Evolutionary conservation across 1,140 invertebrate genomes (phyloP), one percentile per base, ranked within the genome.

Genomic region (Littorina saxatilis): DNA sequence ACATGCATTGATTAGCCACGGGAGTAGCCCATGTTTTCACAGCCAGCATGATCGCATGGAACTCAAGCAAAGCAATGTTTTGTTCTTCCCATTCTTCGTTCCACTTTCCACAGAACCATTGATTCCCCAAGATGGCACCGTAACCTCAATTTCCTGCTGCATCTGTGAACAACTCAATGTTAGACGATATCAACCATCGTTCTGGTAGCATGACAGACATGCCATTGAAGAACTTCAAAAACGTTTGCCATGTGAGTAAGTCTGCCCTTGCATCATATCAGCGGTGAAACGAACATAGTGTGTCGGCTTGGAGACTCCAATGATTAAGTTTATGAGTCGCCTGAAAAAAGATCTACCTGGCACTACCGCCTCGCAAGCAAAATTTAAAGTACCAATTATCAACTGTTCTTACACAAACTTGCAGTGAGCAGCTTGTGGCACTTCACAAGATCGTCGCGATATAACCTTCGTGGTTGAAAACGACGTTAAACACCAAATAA

Each of bases 21-120:
- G 27, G 17, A 27, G 5, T 7, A 17, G n/a, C 78, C 84, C 78
- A 85, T n/a, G 73, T 5, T 35, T 81, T 66, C 20, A 85, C 17
- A 52, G 81, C 78, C 43, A 81, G 39, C n/a, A n/a, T 55, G 27
- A 82, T 82, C 4, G 79, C 77, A 32, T 78, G 77, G 1, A 79
- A 35, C 58, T 81, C 82, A 32, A 77, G 58, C 13, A 79, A 17
- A 35, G 40, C 55, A 32, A 83, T 83, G 23, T 83, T 35, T 37
- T 68, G 37, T 1, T 63, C 29, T 15, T 1, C 50, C 4, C 66
- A 35, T 13, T 1, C 1, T 1, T n/a, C 0, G 15, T 52, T 7
- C 81, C 82, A 83, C 1, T 20, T 17, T 3, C 52, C 29, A 37
- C 39, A 52, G 76, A 85, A 79, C 79, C 79, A 83, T 32, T 61